These are phyloP conservation scores for Eurystomus gularis DNA, from an alignment of 2,113 vertebrate genomes.

Conservation along the genomic window DNA sequence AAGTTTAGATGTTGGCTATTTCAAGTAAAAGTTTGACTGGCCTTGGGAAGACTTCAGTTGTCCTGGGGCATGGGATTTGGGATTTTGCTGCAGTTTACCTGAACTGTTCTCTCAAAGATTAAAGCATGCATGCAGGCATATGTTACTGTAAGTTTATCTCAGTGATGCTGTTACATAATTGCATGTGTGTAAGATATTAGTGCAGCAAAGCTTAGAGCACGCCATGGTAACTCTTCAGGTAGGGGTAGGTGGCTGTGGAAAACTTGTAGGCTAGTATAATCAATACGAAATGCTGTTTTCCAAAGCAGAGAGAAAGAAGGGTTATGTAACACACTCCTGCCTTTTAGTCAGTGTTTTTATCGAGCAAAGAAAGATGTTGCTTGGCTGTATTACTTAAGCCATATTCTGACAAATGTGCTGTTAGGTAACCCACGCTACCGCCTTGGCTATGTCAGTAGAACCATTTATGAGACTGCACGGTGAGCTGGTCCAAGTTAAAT, in stretches of 20 bases:
- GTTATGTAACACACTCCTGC: slow-evolving; percentile 27
- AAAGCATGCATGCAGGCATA: background rate
- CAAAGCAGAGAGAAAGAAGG: background rate
- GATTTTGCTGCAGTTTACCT: background rate
- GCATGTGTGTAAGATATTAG: background rate
- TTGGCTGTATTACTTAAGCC: slow-evolving; percentile 1
- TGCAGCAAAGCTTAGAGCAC: background rate
- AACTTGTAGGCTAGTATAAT: background rate
- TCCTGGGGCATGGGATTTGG: background rate
- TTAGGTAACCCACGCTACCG: background rate
- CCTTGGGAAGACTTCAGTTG: background rate
- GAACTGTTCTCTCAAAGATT: background rate
- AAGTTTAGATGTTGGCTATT: background rate
- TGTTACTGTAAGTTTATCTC: background rate
- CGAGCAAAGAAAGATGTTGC: background rate
- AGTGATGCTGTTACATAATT: background rate
- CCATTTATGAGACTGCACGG: background rate
- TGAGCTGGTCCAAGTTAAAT: background rate
- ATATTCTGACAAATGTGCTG: background rate
- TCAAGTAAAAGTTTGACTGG: background rate
- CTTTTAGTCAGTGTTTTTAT: background rate
- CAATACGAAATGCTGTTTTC: background rate
- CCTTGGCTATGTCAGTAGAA: slow-evolving; percentile 5
- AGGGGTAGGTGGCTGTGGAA: background rate
- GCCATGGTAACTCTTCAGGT: background rate